Evolutionary conservation across 2,113 vertebrate genomes (phyloP).

Genomic region (Sardina pilchardus): DNA sequence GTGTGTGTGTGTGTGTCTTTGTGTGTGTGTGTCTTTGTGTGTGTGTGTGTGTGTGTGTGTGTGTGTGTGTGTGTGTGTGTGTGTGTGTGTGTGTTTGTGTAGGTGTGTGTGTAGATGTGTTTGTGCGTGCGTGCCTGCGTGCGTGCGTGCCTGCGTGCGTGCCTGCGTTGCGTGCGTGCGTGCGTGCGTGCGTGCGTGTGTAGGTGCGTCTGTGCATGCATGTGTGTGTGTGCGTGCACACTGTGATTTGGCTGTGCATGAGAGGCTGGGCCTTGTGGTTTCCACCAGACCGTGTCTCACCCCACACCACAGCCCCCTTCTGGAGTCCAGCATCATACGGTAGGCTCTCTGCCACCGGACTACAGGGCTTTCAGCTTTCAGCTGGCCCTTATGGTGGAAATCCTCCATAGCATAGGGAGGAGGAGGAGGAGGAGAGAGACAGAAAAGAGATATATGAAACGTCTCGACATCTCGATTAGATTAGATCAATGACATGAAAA

Average conservation of each 20-base stretch:
- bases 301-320: background rate
- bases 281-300: background rate
- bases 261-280: background rate
- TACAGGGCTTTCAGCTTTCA: background rate
- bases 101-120: too few relatives aligned
- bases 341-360: background rate
- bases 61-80: background rate
- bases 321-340: background rate
- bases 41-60: background rate
- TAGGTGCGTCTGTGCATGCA: background rate
- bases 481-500: background rate
- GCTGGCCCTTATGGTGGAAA: too few relatives aligned
- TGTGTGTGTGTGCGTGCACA: background rate
- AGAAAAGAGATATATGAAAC: background rate
- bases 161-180: background rate
- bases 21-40: background rate
- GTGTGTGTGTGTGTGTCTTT: background rate
- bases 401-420: background rate
- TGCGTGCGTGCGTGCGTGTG: background rate
- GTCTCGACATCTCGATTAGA: too few relatives aligned
- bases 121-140: background rate
- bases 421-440: constrained; percentile 16
- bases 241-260: background rate
- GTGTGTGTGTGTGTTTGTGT: background rate
- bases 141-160: background rate